Evolutionary conservation across 2,888 invertebrate species (phyloP), one percentile per base, ranked within the genome.

Genomic region (Oscheius sp.): DNA sequence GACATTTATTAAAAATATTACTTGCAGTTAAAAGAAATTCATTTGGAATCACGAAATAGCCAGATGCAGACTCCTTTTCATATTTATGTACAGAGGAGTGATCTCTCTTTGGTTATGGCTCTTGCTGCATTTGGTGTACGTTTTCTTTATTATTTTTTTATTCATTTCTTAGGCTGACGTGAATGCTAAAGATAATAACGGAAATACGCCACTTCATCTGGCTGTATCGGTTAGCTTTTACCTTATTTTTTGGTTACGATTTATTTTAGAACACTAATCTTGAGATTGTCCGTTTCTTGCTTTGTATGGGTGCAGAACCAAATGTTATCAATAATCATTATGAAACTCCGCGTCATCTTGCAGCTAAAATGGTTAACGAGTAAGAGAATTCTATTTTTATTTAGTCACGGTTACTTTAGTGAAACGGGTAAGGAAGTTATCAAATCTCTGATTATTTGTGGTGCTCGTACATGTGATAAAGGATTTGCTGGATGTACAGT

Each of bases 281-380:
- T 76, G 88, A 89, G 43, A 76, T 90, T 56, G 89, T 90, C 6
- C 80, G 89, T 64, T 83, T 88, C 25, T 85, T 90, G 74, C 85
- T 90, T 35, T 90, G 89, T 69, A 89, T 91, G 82, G 90, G 90
- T 35, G 89, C 90, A 12, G 87, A 90, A 76, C 87, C 90, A 5
- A 89, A 90, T 78, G 74, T 84, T 12, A 73, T 73, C 41, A 90
- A 90, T 77, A 75, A 76, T 9, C 82, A 85, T 49, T 85, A 85
- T 3, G 88, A 89, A 41, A 88, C 89, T n/a, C 87, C 90, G 1
- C 81, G 90, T 66, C 91, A 91, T 83, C 63, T 89, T 59, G 90
- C 89, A 5, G 85, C 87, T 3, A 82, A 83, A 56, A 56, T 84
- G 12, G 77, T 83, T n/a, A 83, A 85, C 35, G 61, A 76, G 86